These are phyloP conservation scores for Carcinoscorpius rotundicauda DNA, from an alignment of 1,140 invertebrate genomes.

Conservation along the genomic window DNA sequence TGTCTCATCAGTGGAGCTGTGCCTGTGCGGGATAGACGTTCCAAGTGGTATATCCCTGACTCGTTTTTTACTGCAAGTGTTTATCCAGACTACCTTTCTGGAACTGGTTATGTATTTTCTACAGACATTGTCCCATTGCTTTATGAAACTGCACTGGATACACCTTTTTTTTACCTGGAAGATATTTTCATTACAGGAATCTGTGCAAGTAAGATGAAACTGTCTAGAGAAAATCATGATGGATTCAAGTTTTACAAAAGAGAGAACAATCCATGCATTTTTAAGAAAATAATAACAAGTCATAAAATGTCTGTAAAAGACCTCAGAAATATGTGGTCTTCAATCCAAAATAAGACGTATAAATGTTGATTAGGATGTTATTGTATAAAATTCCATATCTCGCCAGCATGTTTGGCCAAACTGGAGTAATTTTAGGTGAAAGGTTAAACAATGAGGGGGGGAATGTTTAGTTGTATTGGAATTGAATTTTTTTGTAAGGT, in stretches of 20 bases:
- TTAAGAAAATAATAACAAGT: conserved; percentile 19
- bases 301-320: conserved; percentile 20
- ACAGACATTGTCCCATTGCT: conserved; percentile 31
- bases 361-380: conserved; percentile 5
- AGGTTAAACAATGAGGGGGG: too few relatives aligned
- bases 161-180: conserved; percentile 31
- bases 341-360: conserved; percentile 14
- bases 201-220: conserved; percentile 14
- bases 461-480: too few relatives aligned
- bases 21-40: conserved; percentile 53
- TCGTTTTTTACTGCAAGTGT: conserved; percentile 58
- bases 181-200: conserved; percentile 38
- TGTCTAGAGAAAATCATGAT: conserved; percentile 17
- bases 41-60: conserved; percentile 60
- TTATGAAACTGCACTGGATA: conserved; percentile 29
- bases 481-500: too few relatives aligned
- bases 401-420: too few relatives aligned
- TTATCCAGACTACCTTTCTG: conserved; percentile 74
- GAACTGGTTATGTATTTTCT: conserved; percentile 71
- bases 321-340: conserved; percentile 14
- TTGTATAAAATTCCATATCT: too few relatives aligned
- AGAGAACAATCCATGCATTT: conserved; percentile 19
- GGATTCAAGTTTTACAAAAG: conserved; percentile 23
- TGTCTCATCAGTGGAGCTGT: conserved; percentile 57
- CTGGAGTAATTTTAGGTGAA: too few relatives aligned